Evolutionary conservation across 2,797 vertebrate species (phyloP).

Genomic region (Catamblyrhynchus diadema): DNA sequence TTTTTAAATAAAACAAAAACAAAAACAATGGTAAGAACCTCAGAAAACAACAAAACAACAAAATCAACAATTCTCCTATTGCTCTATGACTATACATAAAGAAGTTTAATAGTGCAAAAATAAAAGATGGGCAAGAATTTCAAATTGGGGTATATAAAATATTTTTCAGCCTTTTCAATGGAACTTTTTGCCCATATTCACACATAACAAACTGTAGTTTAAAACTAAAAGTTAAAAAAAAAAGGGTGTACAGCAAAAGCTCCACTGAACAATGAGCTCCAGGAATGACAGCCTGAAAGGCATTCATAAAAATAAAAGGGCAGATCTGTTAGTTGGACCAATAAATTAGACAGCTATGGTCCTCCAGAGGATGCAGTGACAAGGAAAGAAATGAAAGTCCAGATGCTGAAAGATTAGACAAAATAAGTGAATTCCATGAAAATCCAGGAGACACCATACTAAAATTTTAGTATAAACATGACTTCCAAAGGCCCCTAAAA

Average conservation of each 20-base stretch:
- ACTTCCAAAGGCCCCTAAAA: background rate
- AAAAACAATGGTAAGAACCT: background rate
- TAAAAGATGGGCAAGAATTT: background rate
- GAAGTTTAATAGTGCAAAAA: background rate
- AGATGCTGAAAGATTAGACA: background rate
- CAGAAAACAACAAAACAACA: background rate
- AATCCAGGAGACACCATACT: background rate
- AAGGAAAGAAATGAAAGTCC: background rate
- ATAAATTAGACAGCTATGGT: background rate
- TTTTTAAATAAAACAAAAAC: background rate
- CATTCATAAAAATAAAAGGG: background rate
- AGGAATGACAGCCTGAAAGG: background rate
- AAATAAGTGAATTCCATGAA: background rate
- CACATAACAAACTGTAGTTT: background rate
- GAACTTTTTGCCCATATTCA: background rate
- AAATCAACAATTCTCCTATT: background rate
- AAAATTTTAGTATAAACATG: background rate
- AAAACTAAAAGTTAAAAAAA: background rate
- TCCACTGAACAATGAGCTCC: background rate
- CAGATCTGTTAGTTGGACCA: background rate
- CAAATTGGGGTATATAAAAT: background rate
- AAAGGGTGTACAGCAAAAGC: accelerated
- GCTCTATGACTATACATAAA: background rate
- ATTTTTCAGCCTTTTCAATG: background rate
- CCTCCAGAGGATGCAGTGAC: background rate